phyloP scores from a whole-genome alignment of 2,113 vertebrate species.

The Antechinus flavipes region DNA sequence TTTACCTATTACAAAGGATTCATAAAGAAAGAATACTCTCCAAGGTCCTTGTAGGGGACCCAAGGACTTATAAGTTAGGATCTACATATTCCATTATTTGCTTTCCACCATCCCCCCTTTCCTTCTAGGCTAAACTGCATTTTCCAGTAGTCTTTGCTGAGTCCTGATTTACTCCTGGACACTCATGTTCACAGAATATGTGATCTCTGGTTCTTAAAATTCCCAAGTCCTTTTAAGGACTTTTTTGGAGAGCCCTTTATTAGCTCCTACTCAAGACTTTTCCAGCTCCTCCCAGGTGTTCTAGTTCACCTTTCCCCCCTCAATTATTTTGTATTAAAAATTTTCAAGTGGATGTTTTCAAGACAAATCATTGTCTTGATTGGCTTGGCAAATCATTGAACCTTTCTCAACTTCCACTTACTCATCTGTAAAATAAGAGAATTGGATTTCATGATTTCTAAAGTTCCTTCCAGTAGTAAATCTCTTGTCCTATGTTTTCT shows the following conservation, averaged over 20 bases:
- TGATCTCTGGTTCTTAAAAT: background rate
- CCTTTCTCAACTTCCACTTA: background rate
- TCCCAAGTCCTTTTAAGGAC: background rate
- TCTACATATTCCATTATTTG: background rate
- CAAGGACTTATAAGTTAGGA: rapidly evolving
- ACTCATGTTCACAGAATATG: background rate
- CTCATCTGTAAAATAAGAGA: background rate
- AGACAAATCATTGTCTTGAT: no score
- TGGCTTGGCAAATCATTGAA: background rate
- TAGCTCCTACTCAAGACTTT: background rate
- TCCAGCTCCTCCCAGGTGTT: background rate
- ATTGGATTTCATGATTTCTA: background rate
- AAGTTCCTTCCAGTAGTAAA: background rate
- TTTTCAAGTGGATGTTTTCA: no score
- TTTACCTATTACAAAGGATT: background rate
- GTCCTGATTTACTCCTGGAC: background rate
- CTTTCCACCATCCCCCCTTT: background rate
- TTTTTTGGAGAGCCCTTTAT: no score
- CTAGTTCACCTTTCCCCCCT: background rate
- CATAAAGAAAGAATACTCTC: background rate
- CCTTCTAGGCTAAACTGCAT: background rate
- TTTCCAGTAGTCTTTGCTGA: rapidly evolving
- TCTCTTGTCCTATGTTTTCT: background rate
- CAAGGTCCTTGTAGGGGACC: no score
- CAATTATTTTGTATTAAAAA: background rate